Evolutionary conservation across 2,888 invertebrate species (phyloP).

Genomic region (Bedellia somnulentella): DNA sequence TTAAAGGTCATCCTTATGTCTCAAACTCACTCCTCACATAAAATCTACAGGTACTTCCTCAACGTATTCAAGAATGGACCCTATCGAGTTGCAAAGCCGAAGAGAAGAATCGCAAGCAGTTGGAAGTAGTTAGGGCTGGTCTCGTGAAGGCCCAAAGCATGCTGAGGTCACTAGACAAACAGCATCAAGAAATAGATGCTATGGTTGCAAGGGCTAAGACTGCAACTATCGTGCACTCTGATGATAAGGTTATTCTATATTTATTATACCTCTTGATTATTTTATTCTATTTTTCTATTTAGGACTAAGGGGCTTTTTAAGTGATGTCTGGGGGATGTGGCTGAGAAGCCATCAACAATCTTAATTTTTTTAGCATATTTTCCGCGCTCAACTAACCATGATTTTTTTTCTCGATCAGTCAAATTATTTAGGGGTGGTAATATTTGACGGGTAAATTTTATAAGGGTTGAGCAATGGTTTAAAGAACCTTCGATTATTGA

Average conservation of each 20-base stretch:
- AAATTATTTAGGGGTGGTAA: too few relatives aligned
- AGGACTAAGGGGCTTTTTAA: too few relatives aligned
- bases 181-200: constrained; percentile 76
- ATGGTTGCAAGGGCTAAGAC: constrained; percentile 75
- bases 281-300: not conserved
- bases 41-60: constrained; percentile 73
- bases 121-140: constrained; percentile 77
- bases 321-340: too few relatives aligned
- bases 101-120: constrained; percentile 70
- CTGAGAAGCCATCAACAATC: too few relatives aligned
- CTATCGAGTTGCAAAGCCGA: constrained; percentile 85
- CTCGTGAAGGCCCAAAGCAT: constrained; percentile 77
- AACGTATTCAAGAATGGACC: constrained; percentile 92
- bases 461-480: too few relatives aligned
- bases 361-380: too few relatives aligned
- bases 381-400: too few relatives aligned
- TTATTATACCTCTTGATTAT: not conserved
- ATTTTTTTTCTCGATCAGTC: too few relatives aligned
- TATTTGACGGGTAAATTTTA: too few relatives aligned
- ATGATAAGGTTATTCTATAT: constrained; percentile 41
- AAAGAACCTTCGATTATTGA: too few relatives aligned
- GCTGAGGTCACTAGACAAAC: constrained; percentile 76
- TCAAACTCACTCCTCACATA: too few relatives aligned
- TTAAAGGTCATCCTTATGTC: too few relatives aligned
- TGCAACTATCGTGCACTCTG: constrained; percentile 66